Conservation (phyloP, 2,888 invertebrate genomes). For the Amiota communis region DNA sequence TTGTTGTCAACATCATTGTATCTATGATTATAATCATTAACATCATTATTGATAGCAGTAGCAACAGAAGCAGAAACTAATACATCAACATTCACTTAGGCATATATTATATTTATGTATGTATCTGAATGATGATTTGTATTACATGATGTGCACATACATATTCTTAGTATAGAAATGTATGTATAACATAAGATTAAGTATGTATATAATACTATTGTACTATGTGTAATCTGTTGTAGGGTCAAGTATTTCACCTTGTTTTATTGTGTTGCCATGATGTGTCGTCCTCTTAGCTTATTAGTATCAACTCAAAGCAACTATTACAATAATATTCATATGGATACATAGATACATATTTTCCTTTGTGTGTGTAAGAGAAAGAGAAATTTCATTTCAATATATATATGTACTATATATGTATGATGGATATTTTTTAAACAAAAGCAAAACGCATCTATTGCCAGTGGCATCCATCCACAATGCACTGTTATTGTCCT, state of each 20-base stretch:
- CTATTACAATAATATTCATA: background rate
- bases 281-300: constrained; percentile 7
- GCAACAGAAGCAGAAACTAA: background rate
- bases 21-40: constrained; percentile 33
- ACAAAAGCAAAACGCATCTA: constrained; percentile 13
- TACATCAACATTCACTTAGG: background rate
- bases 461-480: background rate
- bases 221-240: constrained; percentile 9
- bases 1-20: background rate
- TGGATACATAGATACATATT: background rate
- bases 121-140: background rate
- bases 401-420: too few relatives aligned
- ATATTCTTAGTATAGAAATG: background rate
- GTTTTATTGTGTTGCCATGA: background rate
- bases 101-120: background rate
- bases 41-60: background rate
- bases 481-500: constrained; percentile 19
- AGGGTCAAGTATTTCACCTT: constrained; percentile 26
- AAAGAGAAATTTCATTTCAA: too few relatives aligned
- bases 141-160: background rate
- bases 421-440: background rate
- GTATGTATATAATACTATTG: background rate
- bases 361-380: background rate
- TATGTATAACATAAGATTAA: background rate
- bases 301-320: background rate